Evolutionary conservation across 1,140 invertebrate genomes (phyloP), one percentile per base, ranked within the genome.

Genomic region (Anastrepha ludens): DNA sequence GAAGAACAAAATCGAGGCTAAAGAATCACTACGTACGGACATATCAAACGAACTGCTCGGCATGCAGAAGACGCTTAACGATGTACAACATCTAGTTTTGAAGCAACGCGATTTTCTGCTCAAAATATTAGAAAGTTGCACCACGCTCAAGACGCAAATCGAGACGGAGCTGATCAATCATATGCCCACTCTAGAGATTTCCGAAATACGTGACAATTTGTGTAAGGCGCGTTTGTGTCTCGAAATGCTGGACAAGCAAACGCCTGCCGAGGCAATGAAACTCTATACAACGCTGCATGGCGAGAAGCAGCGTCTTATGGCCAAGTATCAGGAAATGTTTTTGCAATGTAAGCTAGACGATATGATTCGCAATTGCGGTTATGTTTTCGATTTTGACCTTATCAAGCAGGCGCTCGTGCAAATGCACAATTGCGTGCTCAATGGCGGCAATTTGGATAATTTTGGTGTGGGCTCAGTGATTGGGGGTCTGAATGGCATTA

Each of bases 81-180:
- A 96, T 88, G 95, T 96, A 67, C 95, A 95, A 92, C 94, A 94
- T 90, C 93, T 97, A 89, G 95, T 95, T 62, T 94, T 94, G 91
- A 95, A 95, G 88, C 96, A 96, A 91, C 94, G 96, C 67, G 95
- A 96, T 88, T 96, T 97, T 89, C 91, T 97, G 64, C 94, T 96
- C 85, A 96, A 96, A 91, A 96, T 96, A n/a, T 93, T 96, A 47
- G 96, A 96, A 89, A 95, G 96, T 15, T 96, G 96, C 91, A 95
- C 96, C 13, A 96, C 96, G 85, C 92, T 96, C 70, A 96, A 96
- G 90, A 95, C 95, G 41, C 95, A 96, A 91, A 95, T 96, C 29
- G 96, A 96, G 92, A 95, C 95, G 2, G 96, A 96, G 90, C 93
- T 96, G 39, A 95, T 96, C 60, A 96, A 95, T 89, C 95, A 95